Percentiles rank a stretch among this genome's conserved stretches.
Evolutionary conservation across 2,888 invertebrate species (phyloP).

Genomic region (Phyllotreta cruciferae): DNA sequence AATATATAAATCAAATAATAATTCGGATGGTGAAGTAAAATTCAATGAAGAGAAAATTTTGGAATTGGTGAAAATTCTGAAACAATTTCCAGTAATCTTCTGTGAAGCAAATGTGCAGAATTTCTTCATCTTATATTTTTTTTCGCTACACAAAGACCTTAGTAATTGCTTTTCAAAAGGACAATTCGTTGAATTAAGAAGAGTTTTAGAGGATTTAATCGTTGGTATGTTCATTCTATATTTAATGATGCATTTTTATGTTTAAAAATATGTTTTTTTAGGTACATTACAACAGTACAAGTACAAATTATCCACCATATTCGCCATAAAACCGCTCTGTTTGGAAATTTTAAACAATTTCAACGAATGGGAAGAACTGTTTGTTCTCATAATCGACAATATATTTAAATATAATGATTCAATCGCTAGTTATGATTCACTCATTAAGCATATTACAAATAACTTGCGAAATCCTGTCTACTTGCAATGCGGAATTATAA

Average conservation of each 20-base stretch:
- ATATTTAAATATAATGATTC: conserved; percentile 47
- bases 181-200: conserved; percentile 28
- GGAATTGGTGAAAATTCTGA: conserved; percentile 46
- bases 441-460: conserved; percentile 44
- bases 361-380: conserved; percentile 44
- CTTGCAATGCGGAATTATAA: conserved; percentile 46
- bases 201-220: conserved; percentile 39
- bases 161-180: conserved; percentile 30
- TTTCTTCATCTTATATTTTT: conserved; percentile 48
- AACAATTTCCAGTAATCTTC: conserved; percentile 49
- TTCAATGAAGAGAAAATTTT: conserved; percentile 40
- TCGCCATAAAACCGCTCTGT: conserved; percentile 41
- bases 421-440: conserved; percentile 42
- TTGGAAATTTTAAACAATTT: conserved; percentile 45
- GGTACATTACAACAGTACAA: conserved; percentile 48
- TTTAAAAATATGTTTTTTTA: conserved; percentile 37
- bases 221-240: conserved; percentile 44
- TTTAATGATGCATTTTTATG: neutral
- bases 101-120: conserved; percentile 45
- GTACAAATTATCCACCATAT: conserved; percentile 41
- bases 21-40: conserved; percentile 10
- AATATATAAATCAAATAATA: conserved; percentile 22
- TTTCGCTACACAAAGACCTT: conserved; percentile 50
- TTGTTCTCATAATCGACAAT: conserved; percentile 47
- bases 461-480: conserved; percentile 45